Conservation (phyloP, 2,888 invertebrate genomes). For the Trachelus iudaicus region DNA sequence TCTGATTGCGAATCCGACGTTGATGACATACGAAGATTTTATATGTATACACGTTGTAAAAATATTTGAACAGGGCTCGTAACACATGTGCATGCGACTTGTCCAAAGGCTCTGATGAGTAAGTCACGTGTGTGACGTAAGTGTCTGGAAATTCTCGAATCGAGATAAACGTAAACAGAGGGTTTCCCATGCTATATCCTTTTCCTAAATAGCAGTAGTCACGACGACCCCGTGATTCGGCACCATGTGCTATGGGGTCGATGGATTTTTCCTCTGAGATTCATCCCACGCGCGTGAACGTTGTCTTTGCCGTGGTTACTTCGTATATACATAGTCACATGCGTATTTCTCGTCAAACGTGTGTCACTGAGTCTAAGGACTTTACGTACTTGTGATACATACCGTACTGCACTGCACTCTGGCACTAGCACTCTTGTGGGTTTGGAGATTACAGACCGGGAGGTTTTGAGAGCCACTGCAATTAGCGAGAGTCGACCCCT, state of each 20-base stretch:
- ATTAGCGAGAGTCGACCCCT: slow-evolving; percentile 18
- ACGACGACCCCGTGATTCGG: neutral
- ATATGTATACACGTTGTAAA: neutral
- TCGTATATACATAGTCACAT: neutral
- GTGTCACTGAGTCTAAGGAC: neutral
- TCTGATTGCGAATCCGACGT: neutral
- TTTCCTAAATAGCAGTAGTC: neutral
- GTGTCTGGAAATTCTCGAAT: neutral
- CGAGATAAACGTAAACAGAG: neutral
- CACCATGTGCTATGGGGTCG: neutral
- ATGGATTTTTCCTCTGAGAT: neutral
- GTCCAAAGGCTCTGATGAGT: neutral
- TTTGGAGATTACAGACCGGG: neutral
- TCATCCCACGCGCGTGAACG: neutral
- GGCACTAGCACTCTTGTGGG: neutral
- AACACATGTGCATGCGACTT: neutral
- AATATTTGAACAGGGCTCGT: neutral
- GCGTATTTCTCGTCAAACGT: neutral
- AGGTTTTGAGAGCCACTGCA: slow-evolving; percentile 15
- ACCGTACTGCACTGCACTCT: neutral
- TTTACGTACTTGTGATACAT: neutral
- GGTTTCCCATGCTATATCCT: neutral
- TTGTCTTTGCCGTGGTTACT: neutral
- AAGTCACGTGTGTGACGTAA: neutral
- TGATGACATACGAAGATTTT: neutral